Evolutionary conservation across 2,797 vertebrate genomes (phyloP), one percentile per base, ranked within the genome.

Genomic region (Crax fasciolata): DNA sequence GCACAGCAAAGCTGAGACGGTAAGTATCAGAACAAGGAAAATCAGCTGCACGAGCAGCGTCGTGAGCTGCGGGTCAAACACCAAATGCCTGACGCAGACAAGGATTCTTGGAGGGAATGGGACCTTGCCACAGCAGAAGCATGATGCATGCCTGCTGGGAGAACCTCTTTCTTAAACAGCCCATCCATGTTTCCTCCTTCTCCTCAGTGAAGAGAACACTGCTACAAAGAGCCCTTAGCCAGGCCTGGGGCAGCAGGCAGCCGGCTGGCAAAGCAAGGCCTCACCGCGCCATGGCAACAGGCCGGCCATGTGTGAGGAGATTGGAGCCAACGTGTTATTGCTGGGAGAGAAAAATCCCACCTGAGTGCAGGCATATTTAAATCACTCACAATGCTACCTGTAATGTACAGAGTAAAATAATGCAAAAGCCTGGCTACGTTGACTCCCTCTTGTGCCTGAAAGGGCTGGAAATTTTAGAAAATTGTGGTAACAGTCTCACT

Each of bases 271-370:
- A 94, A 87, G 71, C 58, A 83, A 81, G 77, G 72, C 82, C 79
- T 85, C 79, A 66, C 68, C 87, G 76, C 82, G 78, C 94, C 93
- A 94, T 91, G 79, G 93, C 87, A 97, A 97, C 90, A 44, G 8
- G 66, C 48, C 43, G 68, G 62, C 76, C 72, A 94, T 54, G 81
- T 52, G 58, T 38, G 10, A 80, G 57, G 74, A 89, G 58, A 82
- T 94, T 84, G 91, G 61, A 91, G 55, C 70, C 89, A 96, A 46
- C n/a, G 38, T 30, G 30, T 32, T 91, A 92, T 85, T 85, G 92
- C 58, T 72, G 78, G 78, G 87, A 76, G 48, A 89, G 39, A 92
- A 92, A 95, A 94, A 87, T 65, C 44, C 21, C 52, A 52, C 71
- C 18, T 51, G 87, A 85, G 65, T 35, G 35, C 11, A 44, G 19